Evolutionary conservation across 2,113 vertebrate genomes (phyloP).

Genomic region (Gopherus evgoodei): DNA sequence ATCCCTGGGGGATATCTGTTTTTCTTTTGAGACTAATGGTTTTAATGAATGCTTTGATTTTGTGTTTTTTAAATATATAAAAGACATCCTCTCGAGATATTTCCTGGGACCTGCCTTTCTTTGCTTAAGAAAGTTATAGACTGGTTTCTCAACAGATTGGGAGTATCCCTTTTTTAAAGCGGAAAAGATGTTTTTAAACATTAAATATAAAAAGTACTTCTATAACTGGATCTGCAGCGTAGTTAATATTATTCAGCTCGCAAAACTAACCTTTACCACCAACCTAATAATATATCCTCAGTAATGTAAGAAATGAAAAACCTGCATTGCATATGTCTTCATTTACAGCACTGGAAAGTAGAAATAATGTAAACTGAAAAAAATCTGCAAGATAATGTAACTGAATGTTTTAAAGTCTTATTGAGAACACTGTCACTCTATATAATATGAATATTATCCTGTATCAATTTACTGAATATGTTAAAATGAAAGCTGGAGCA

Average conservation of each 20-base stretch:
- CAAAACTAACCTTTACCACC: slow-evolving; percentile 66
- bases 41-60: neutral
- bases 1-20: slow-evolving; percentile 31
- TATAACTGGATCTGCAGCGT: slow-evolving; percentile 59
- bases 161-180: slow-evolving; percentile 56
- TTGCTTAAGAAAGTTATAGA: neutral
- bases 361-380: slow-evolving; percentile 49
- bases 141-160: slow-evolving; percentile 35
- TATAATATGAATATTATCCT: slow-evolving; percentile 65
- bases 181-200: slow-evolving; percentile 42
- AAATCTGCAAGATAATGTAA: slow-evolving; percentile 66
- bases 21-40: slow-evolving; percentile 29
- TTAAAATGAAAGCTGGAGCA: slow-evolving; percentile 78
- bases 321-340: slow-evolving; percentile 60
- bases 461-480: slow-evolving; percentile 66
- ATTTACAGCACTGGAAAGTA: slow-evolving; percentile 72
- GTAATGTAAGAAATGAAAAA: slow-evolving; percentile 67
- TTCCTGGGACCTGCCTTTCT: slow-evolving; percentile 50
- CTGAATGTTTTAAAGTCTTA: slow-evolving; percentile 77
- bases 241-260: slow-evolving; percentile 58
- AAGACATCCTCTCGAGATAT: slow-evolving; percentile 26
- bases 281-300: slow-evolving; percentile 57
- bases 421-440: slow-evolving; percentile 82
- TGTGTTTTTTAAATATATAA: neutral
- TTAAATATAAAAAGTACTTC: slow-evolving; percentile 18